A percentile compares a stretch with the other conserved stretches of the same genome.
Conservation (phyloP, 2,113 vertebrate genomes). For the Dasypus novemcinctus region DNA sequence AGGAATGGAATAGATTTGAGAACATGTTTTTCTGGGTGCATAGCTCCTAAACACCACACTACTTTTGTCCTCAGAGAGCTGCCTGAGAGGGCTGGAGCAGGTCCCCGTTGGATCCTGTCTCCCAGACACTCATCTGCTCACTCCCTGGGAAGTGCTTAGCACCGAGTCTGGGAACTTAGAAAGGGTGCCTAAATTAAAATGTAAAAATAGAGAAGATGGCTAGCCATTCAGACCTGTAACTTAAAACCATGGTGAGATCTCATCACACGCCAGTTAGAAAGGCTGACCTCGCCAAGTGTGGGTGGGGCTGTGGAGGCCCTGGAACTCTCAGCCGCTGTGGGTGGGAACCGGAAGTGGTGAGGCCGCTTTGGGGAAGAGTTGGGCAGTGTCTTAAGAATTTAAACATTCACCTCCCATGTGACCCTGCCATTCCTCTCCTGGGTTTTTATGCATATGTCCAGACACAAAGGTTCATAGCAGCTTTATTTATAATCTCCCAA, state of each 20-base stretch:
- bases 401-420: fast-evolving
- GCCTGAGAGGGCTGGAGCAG: not conserved
- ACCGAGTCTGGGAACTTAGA: not conserved
- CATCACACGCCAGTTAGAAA: fast-evolving
- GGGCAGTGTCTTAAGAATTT: not conserved
- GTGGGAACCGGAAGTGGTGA: fast-evolving
- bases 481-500: too few species aligned
- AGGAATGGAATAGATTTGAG: too few species aligned
- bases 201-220: too few species aligned
- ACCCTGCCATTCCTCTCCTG: not conserved
- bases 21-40: too few species aligned
- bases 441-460: not conserved
- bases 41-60: too few species aligned
- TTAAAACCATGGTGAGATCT: not conserved
- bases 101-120: not conserved
- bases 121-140: not conserved
- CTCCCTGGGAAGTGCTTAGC: not conserved
- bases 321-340: fast-evolving
- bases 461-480: not conserved
- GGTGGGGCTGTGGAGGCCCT: fast-evolving
- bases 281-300: not conserved
- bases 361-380: not conserved
- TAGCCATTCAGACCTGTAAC: fast-evolving
- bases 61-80: not conserved
- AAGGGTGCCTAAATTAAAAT: too few species aligned